Evolutionary conservation across 2,113 vertebrate genomes (phyloP).

Genomic region (Eurystomus gularis): DNA sequence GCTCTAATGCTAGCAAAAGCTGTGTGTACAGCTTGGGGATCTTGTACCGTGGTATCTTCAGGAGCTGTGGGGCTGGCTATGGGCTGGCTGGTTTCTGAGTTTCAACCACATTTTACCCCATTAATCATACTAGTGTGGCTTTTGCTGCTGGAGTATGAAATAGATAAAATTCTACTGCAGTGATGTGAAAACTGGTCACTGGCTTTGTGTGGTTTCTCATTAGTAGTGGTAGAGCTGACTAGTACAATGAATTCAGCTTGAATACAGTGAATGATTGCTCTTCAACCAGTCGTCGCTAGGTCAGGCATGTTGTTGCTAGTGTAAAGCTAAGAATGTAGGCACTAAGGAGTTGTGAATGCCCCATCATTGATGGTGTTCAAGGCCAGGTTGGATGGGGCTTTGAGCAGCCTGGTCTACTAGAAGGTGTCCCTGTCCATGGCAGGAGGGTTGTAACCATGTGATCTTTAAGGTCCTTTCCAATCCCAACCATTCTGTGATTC

Average conservation of each 20-base stretch:
- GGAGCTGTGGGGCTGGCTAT: background rate
- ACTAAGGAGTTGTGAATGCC: background rate
- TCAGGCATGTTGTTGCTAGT: background rate
- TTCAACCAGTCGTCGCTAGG: accelerated
- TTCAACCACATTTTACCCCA: accelerated
- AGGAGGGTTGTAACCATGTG: background rate
- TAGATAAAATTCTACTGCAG: background rate
- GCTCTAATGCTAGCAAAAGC: background rate
- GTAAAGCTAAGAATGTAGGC: background rate
- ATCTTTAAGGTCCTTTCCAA: background rate
- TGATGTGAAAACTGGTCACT: background rate
- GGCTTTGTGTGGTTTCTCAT: background rate
- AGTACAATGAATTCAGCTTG: background rate
- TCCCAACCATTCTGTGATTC: background rate
- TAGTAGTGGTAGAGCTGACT: background rate
- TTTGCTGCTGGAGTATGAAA: background rate
- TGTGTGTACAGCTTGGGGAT: background rate
- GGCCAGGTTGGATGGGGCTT: background rate
- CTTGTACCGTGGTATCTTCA: background rate
- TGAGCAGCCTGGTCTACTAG: background rate
- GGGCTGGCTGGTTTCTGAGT: background rate
- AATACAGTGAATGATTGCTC: background rate
- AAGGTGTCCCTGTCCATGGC: background rate
- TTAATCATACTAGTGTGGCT: background rate
- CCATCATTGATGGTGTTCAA: accelerated